These are phyloP conservation scores for Plecturocebus donacophilus DNA, from an alignment of 2,113 vertebrate genomes.

Conservation along the genomic window DNA sequence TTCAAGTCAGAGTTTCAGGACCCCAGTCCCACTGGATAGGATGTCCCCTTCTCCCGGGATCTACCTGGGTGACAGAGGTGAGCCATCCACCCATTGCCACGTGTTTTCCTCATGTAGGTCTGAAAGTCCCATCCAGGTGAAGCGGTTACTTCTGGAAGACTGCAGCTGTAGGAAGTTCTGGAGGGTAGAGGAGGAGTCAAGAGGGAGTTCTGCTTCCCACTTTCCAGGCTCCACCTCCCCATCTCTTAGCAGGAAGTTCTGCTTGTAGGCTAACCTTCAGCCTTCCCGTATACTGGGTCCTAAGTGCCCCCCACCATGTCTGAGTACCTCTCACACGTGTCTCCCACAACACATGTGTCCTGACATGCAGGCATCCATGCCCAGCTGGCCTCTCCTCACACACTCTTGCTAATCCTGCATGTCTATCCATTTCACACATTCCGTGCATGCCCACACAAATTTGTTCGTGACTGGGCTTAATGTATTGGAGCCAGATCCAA, in stretches of 20 bases:
- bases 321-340: not conserved
- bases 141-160: not conserved
- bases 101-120: not conserved
- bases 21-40: no score
- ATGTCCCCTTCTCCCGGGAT: not conserved
- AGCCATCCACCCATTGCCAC: conserved; percentile 4
- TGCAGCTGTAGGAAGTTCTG: conserved; percentile 17
- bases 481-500: not conserved
- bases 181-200: not conserved
- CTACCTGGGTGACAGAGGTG: not conserved
- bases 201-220: not conserved
- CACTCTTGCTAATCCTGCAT: no score
- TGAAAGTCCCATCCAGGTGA: conserved; percentile 2
- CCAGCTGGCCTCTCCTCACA: not conserved
- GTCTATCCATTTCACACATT: not conserved
- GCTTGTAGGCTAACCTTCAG: not conserved
- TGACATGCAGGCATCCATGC: no score
- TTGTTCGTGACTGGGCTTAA: not conserved
- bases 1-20: not conserved
- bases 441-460: not conserved
- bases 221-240: not conserved
- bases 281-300: not conserved
- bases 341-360: not conserved
- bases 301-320: rapidly evolving
- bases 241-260: not conserved